phyloP scores from a whole-genome alignment of 1,140 invertebrate genomes.

The Apis laboriosa region DNA sequence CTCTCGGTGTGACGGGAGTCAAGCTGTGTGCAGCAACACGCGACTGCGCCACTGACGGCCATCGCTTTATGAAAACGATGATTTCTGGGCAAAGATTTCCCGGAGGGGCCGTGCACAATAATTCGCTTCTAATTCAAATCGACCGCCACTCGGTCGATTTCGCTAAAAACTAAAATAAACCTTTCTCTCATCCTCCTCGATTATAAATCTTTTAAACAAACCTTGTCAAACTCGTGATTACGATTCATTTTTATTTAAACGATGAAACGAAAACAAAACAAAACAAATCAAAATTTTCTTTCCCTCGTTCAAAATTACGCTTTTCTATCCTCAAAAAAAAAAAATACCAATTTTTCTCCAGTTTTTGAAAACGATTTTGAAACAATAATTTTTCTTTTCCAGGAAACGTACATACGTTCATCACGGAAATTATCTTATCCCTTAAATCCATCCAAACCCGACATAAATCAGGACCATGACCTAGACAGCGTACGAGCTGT shows the following conservation, averaged over 20 bases:
- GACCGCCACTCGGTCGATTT: slow-evolving; percentile 11
- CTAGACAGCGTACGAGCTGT: slow-evolving; percentile 41
- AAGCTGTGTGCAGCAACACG: slow-evolving; percentile 23
- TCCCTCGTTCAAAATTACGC: no score
- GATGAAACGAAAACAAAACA: not conserved
- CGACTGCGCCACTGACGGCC: not conserved
- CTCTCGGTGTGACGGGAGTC: slow-evolving; percentile 61
- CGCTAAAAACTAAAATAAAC: no score
- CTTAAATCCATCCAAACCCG: not conserved
- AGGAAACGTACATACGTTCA: not conserved
- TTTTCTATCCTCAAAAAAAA: not conserved
- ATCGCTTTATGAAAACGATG: slow-evolving; percentile 63
- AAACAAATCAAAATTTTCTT: not conserved
- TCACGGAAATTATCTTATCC: not conserved
- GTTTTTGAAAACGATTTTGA: no score
- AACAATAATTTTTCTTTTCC: not conserved
- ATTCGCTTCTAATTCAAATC: slow-evolving; percentile 35
- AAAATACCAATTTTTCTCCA: not conserved
- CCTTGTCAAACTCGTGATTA: not conserved
- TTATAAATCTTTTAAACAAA: no score
- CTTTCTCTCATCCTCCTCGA: no score
- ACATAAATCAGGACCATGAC: slow-evolving; percentile 54
- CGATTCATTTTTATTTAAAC: not conserved
- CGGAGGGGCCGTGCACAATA: slow-evolving; percentile 35
- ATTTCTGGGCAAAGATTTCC: slow-evolving; percentile 65